phyloP scores from a whole-genome alignment of 2,888 invertebrate species.

The Saturnia japonica region DNA sequence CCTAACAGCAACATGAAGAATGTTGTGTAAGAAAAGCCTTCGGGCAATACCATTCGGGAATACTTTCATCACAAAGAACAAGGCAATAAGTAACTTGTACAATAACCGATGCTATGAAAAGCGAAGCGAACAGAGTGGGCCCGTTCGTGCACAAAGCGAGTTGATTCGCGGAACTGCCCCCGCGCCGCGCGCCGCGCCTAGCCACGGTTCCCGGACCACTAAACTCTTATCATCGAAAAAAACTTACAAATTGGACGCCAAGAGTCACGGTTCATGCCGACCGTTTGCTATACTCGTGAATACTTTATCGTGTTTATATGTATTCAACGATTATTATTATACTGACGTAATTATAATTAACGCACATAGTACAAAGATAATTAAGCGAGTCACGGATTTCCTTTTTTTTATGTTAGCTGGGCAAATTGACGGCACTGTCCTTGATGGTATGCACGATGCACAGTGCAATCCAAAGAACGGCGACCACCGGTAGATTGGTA shows the following conservation, averaged over 20 bases:
- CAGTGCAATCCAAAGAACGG: too few species aligned
- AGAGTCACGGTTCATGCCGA: constrained; percentile 23
- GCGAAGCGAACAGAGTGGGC: constrained; percentile 36
- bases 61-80: constrained; percentile 52
- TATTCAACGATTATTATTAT: neutral
- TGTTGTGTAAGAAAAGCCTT: constrained; percentile 46
- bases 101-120: constrained; percentile 67
- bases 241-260: constrained; percentile 61
- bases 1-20: constrained; percentile 36
- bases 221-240: constrained; percentile 57
- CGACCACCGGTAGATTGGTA: too few species aligned
- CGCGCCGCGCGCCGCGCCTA: constrained; percentile 63
- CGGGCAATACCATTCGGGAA: constrained; percentile 52
- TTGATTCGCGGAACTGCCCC: constrained; percentile 60
- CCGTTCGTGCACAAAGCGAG: constrained; percentile 55
- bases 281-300: neutral
- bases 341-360: neutral
- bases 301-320: neutral
- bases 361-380: neutral
- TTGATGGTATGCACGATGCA: too few species aligned
- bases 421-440: too few species aligned
- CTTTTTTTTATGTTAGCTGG: too few species aligned
- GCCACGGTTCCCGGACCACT: constrained; percentile 58
- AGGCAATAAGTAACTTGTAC: constrained; percentile 59
- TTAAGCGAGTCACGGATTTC: neutral